Percentiles rank a stretch among this genome's conserved stretches.
Conservation (phyloP, 1,140 invertebrate species). For the Phymorhynchus buccinoides region DNA sequence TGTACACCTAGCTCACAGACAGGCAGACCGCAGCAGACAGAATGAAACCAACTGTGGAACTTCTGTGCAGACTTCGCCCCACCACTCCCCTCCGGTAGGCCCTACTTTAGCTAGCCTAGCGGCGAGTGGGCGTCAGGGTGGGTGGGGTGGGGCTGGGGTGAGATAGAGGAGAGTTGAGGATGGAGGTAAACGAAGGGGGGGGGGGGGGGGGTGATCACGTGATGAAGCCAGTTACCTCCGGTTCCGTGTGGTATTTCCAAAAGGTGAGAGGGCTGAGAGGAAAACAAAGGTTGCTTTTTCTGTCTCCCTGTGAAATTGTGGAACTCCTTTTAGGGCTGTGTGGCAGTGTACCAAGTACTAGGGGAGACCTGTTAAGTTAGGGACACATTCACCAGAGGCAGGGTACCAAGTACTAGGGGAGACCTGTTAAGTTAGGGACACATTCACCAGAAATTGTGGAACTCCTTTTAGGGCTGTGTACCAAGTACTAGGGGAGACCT, state of each 20-base stretch:
- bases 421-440: too few species aligned
- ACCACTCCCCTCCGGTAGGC: background rate
- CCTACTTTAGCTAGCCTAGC: background rate
- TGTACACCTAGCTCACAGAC: background rate
- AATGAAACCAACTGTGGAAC: background rate
- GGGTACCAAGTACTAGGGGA: too few species aligned
- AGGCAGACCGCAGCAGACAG: background rate
- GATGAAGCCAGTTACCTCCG: background rate
- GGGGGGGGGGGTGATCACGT: background rate
- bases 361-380: too few species aligned
- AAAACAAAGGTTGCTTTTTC: background rate
- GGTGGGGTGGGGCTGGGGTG: background rate
- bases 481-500: too few species aligned
- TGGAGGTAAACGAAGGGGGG: background rate
- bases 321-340: too few species aligned
- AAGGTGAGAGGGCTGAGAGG: background rate
- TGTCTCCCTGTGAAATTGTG: background rate
- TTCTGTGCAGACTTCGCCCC: background rate
- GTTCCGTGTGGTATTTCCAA: conserved; percentile 6
- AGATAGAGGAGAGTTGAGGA: too few species aligned
- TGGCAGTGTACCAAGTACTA: too few species aligned
- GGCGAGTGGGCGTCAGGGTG: conserved; percentile 12
- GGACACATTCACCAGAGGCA: too few species aligned
- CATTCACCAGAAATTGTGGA: too few species aligned
- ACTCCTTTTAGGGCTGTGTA: too few species aligned